Conservation (phyloP, 2,113 vertebrate genomes). For the Callipepla squamata region DNA sequence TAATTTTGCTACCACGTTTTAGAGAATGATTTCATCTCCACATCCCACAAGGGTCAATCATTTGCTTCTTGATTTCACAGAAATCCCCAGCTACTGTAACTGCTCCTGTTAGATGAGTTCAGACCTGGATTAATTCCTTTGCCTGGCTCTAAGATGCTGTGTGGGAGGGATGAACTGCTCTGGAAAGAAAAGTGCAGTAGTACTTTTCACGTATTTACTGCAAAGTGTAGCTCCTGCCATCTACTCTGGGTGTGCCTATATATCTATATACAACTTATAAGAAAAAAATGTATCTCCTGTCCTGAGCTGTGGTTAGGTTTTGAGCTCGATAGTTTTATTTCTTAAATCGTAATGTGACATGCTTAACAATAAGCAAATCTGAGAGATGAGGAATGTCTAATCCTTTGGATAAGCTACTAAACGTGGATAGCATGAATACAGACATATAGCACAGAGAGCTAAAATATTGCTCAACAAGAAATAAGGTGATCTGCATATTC, state of each 20-base stretch:
- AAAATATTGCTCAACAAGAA: neutral
- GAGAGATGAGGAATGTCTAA: fast-evolving
- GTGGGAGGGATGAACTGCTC: neutral
- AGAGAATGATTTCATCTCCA: slow-evolving; percentile 14
- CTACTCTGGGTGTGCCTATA: neutral
- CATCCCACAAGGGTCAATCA: slow-evolving; percentile 44
- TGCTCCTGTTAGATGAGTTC: neutral
- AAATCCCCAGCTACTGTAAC: neutral
- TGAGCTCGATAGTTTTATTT: neutral
- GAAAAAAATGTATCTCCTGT: neutral
- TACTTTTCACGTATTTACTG: neutral
- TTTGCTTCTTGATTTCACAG: slow-evolving; percentile 8
- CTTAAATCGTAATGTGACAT: neutral
- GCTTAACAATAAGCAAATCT: neutral
- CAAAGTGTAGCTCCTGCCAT: neutral
- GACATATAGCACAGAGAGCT: fast-evolving
- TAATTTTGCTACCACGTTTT: neutral
- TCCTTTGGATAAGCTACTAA: neutral
- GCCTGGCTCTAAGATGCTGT: neutral
- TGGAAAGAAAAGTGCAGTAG: neutral
- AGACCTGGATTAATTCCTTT: neutral
- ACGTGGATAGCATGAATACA: fast-evolving
- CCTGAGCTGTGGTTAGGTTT: neutral
- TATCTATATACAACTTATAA: fast-evolving
- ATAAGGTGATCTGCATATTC: fast-evolving